phyloP scores from a whole-genome alignment of 2,113 vertebrate species.

The Psophia crepitans region DNA sequence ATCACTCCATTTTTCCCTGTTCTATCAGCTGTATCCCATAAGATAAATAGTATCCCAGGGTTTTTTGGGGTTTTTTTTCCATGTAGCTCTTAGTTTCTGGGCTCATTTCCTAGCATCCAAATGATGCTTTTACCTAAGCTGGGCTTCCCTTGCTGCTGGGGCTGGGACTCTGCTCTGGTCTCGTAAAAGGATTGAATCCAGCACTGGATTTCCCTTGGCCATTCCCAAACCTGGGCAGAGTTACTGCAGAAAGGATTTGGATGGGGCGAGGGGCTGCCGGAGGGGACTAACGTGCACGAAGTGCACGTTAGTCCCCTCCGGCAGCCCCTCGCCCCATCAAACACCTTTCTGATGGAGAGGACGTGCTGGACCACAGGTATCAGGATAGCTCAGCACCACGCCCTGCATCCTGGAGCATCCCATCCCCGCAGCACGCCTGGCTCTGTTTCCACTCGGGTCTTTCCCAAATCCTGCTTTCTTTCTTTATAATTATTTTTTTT shows the following conservation, averaged over 20 bases:
- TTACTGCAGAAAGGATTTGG: neutral
- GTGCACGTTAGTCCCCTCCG: neutral
- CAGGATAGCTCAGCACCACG: neutral
- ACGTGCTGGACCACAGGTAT: neutral
- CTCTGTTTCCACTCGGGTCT: neutral
- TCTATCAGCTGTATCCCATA: neutral
- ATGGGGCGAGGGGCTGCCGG: fast-evolving
- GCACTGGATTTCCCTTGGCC: neutral
- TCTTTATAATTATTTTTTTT: neutral
- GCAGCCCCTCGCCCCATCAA: fast-evolving
- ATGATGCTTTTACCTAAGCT: neutral
- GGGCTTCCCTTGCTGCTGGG: neutral
- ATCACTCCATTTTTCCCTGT: fast-evolving
- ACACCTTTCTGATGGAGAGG: neutral
- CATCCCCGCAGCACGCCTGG: fast-evolving
- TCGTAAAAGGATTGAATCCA: neutral
- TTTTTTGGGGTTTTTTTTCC: too few species aligned
- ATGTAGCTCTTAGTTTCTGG: neutral
- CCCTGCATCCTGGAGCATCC: neutral
- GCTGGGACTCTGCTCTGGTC: neutral
- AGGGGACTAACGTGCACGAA: neutral
- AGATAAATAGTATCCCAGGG: neutral
- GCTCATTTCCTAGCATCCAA: neutral
- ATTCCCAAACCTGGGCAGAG: neutral
- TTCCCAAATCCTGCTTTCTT: neutral